These are phyloP conservation scores for Pituophis catenifer DNA, from an alignment of 2,113 vertebrate genomes.

Conservation along the genomic window DNA sequence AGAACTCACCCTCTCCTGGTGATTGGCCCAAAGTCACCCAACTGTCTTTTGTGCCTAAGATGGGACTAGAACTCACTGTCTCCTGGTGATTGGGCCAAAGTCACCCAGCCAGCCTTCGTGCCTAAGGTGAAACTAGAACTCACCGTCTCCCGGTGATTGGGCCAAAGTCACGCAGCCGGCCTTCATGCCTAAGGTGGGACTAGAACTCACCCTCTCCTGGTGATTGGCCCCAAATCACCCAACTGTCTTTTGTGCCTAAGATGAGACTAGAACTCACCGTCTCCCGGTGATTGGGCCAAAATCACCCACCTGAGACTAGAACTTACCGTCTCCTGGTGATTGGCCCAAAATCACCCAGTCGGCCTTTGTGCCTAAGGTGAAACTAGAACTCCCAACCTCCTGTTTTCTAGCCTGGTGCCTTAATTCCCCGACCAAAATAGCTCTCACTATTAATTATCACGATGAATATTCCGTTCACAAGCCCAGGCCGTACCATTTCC, in stretches of 20 bases:
- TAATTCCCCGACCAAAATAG: neutral
- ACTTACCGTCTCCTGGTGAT: too few relatives aligned
- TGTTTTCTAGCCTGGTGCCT: neutral
- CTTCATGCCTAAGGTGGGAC: too few relatives aligned
- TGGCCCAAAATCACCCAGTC: too few relatives aligned
- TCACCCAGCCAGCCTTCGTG: fast-evolving
- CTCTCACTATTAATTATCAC: neutral
- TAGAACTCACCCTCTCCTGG: too few relatives aligned
- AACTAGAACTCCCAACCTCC: neutral
- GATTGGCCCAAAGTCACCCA: neutral
- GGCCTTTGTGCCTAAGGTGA: fast-evolving
- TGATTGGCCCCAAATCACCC: too few relatives aligned
- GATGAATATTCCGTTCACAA: neutral
- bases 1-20: neutral
- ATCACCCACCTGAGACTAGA: too few relatives aligned
- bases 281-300: too few relatives aligned
- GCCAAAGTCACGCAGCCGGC: fast-evolving
- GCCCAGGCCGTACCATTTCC: neutral
- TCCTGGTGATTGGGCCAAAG: too few relatives aligned
- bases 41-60: fast-evolving
- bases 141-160: too few relatives aligned
- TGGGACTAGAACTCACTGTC: neutral
- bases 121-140: too few relatives aligned
- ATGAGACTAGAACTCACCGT: too few relatives aligned
- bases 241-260: too few relatives aligned